Evolutionary conservation across 2,113 vertebrate species (phyloP).

Genomic region (Sus scrofa): T2T-Sscrofa CM000814.6:34067501-34068000

Average conservation of each 20-base stretch:
- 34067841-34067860: background rate
- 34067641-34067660: too few relatives aligned
- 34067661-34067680: too few relatives aligned
- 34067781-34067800: background rate
- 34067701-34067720: too few relatives aligned
- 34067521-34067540: too few relatives aligned
- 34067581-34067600: too few relatives aligned
- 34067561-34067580: too few relatives aligned
- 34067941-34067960: background rate
- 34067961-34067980: background rate
- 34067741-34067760: background rate
- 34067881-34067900: background rate
- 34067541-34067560: too few relatives aligned
- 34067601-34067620: too few relatives aligned
- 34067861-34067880: slow-evolving; percentile 19
- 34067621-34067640: too few relatives aligned
- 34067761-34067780: background rate
- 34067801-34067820: background rate
- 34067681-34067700: too few relatives aligned
- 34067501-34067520: too few relatives aligned
- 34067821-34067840: background rate
- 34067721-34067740: background rate
- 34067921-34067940: background rate
- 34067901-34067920: background rate
- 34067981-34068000: background rate